phyloP scores from a whole-genome alignment of 2,113 vertebrate species.

The Bambusicola thoracicus region DNA sequence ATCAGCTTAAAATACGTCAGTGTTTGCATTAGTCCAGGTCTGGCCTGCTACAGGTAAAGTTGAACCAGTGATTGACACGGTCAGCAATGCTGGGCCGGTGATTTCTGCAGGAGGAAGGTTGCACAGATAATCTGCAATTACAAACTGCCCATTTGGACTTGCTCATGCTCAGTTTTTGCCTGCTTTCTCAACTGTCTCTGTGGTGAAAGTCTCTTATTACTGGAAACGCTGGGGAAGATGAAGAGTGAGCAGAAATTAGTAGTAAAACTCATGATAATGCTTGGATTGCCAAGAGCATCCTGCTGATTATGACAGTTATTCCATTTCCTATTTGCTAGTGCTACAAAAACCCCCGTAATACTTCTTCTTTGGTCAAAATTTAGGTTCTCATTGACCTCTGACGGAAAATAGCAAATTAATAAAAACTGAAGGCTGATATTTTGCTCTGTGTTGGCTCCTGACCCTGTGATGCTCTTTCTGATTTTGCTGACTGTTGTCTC shows the following conservation, averaged over 20 bases:
- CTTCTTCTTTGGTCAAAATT: neutral
- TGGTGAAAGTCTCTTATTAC: neutral
- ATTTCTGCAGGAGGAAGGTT: neutral
- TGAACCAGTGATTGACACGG: neutral
- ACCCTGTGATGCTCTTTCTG: neutral
- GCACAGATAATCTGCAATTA: neutral
- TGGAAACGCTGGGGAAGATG: neutral
- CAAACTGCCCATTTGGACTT: neutral
- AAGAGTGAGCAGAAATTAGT: neutral
- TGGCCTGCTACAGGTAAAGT: neutral
- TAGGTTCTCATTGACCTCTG: neutral
- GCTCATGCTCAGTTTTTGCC: neutral
- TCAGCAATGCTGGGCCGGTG: neutral
- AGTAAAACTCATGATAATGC: rapidly evolving
- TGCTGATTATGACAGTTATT: rapidly evolving
- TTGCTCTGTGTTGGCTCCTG: neutral
- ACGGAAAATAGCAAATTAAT: rapidly evolving
- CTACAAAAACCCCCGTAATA: neutral
- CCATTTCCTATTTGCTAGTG: neutral
- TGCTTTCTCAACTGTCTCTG: rapidly evolving
- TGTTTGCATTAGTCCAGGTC: neutral
- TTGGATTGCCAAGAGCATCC: neutral
- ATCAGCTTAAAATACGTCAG: neutral
- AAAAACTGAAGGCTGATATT: neutral
- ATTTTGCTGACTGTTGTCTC: neutral